Percentiles rank a stretch among this genome's conserved stretches.
Evolutionary conservation across 2,888 invertebrate species (phyloP).

Genomic region (Dryomyza anilis): DNA sequence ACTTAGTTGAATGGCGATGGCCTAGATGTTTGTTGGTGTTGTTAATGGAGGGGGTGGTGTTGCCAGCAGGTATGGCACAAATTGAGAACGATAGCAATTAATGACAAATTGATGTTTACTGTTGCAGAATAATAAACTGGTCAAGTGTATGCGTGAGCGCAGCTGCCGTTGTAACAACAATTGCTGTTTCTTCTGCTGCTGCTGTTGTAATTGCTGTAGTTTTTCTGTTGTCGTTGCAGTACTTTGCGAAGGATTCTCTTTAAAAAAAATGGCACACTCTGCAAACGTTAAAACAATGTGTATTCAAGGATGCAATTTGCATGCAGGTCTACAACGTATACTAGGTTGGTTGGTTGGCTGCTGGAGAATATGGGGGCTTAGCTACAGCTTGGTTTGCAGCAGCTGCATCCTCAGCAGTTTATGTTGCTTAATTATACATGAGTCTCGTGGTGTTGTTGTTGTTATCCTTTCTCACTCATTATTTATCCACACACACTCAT

Average conservation of each 20-base stretch:
- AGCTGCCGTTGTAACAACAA: not conserved
- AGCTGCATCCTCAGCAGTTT: not conserved
- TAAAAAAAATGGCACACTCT: slow-evolving; percentile 8
- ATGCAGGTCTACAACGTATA: too few species aligned
- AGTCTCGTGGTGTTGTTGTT: too few species aligned
- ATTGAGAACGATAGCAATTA: slow-evolving; percentile 27
- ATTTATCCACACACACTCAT: slow-evolving; percentile 21
- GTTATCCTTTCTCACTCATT: too few species aligned
- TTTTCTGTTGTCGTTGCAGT: not conserved
- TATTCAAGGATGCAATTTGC: slow-evolving; percentile 10
- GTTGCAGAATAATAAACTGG: slow-evolving; percentile 25
- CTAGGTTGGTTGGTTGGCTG: too few species aligned
- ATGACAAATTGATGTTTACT: slow-evolving; percentile 26
- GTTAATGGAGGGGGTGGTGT: not conserved
- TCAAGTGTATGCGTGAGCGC: slow-evolving; percentile 14
- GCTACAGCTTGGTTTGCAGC: not conserved
- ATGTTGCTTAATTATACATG: not conserved
- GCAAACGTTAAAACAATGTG: slow-evolving; percentile 11
- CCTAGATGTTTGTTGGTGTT: not conserved
- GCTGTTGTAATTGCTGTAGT: not conserved
- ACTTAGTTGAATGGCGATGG: not conserved
- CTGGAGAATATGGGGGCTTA: not conserved
- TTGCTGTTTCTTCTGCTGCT: too few species aligned
- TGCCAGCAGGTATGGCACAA: not conserved
- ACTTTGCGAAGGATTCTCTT: not conserved